These are phyloP conservation scores for Drosophila vallismaia DNA, from an alignment of 2,888 invertebrate genomes.

Conservation along the genomic window DNA sequence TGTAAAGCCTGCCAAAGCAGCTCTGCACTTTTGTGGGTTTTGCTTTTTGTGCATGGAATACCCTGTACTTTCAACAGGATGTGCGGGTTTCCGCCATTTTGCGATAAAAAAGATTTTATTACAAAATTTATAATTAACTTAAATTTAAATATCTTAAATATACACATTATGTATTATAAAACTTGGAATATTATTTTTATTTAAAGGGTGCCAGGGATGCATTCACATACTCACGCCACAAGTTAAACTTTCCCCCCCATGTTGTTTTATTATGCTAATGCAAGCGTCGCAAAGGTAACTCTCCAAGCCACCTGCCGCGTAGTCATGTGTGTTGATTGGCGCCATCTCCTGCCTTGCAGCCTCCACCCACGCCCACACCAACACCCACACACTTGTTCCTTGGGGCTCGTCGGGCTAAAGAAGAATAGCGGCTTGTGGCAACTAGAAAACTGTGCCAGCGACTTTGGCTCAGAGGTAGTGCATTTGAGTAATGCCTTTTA, in stretches of 20 bases:
- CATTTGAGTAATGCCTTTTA: constrained; percentile 70
- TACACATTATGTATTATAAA: no score
- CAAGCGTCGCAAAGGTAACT: constrained; percentile 26
- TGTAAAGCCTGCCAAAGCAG: constrained; percentile 70
- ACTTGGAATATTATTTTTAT: no score
- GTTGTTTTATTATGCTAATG: constrained; percentile 69
- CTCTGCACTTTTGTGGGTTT: constrained; percentile 46
- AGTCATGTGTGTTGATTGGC: constrained; percentile 51
- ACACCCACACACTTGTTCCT: no score
- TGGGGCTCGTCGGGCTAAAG: constrained; percentile 5
- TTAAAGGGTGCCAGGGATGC: constrained; percentile 1
- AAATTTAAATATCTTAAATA: no score
- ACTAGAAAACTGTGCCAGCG: constrained; percentile 70
- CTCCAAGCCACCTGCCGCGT: constrained; percentile 30
- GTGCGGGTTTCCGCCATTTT: background rate
- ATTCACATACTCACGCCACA: background rate
- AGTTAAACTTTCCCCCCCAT: constrained; percentile 20
- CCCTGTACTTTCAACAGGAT: constrained; percentile 9
- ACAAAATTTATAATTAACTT: no score
- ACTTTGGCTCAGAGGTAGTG: constrained; percentile 49
- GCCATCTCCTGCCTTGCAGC: constrained; percentile 5
- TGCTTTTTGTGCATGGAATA: constrained; percentile 20
- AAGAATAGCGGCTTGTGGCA: constrained; percentile 44
- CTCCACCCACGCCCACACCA: background rate
- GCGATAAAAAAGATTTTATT: no score